These are phyloP conservation scores for Pheosia tremula DNA, from an alignment of 2,888 invertebrate species.

Conservation along the genomic window DNA sequence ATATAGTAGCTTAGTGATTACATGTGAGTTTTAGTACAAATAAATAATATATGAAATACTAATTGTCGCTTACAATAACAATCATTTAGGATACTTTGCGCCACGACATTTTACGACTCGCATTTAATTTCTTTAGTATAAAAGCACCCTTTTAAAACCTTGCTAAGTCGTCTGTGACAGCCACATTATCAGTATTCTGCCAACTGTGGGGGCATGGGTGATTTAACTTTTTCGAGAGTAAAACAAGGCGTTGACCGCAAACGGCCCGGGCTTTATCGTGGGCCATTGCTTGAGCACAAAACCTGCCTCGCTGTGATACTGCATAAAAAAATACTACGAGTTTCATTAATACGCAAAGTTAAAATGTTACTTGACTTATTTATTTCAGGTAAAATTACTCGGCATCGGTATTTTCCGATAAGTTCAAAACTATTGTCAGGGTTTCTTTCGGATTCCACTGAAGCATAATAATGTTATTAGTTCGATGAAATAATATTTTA, in stretches of 20 bases:
- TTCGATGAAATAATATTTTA: too few relatives aligned
- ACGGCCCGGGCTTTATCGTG: background rate
- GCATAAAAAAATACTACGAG: background rate
- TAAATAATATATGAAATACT: too few relatives aligned
- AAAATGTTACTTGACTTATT: background rate
- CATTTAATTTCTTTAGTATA: background rate
- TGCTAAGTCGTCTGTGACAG: background rate
- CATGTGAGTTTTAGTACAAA: too few relatives aligned
- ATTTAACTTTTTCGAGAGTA: background rate
- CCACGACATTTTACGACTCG: too few relatives aligned
- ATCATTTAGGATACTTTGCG: too few relatives aligned
- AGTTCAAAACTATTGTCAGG: too few relatives aligned
- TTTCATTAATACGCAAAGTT: background rate
- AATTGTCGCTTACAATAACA: too few relatives aligned
- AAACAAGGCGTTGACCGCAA: background rate
- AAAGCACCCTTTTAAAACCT: background rate
- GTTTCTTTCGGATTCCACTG: too few relatives aligned
- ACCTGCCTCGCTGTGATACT: background rate
- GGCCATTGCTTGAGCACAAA: background rate
- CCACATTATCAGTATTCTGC: constrained; percentile 1
- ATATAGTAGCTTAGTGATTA: too few relatives aligned
- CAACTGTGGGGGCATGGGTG: background rate
- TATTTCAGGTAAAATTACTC: background rate
- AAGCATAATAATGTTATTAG: too few relatives aligned
- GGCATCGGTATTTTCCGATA: too few relatives aligned